Evolutionary conservation across 2,888 invertebrate species (phyloP).

Genomic region (Caenorhabditis imperialis): DNA sequence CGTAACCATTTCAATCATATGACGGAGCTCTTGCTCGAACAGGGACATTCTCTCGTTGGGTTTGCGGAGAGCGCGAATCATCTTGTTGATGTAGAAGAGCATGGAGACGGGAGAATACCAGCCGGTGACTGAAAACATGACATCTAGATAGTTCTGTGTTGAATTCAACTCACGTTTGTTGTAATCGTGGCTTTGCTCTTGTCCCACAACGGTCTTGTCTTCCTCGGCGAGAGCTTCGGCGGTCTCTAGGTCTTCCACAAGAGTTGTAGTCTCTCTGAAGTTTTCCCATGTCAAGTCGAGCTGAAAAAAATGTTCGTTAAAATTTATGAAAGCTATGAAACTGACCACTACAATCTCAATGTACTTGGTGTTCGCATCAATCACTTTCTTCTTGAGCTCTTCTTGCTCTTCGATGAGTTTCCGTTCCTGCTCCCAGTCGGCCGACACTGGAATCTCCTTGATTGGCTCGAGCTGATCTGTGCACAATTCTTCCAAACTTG

Average conservation of each 20-base stretch:
- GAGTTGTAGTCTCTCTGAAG: not conserved
- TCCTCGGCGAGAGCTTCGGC: conserved; percentile 6
- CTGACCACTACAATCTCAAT: conserved; percentile 35
- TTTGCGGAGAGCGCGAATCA: conserved; percentile 40
- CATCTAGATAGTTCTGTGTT: not conserved
- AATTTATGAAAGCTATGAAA: not conserved
- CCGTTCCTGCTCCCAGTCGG: conserved; percentile 10
- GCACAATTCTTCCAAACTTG: conserved; percentile 1
- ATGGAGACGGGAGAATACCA: conserved; percentile 35
- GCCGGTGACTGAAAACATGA: conserved; percentile 24
- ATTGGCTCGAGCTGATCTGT: not conserved
- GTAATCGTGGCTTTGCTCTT: conserved; percentile 18
- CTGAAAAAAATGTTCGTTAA: conserved; percentile 8
- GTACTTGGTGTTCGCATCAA: not conserved
- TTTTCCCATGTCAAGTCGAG: conserved; percentile 16
- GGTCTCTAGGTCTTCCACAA: conserved; percentile 11
- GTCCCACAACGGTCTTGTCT: conserved; percentile 11
- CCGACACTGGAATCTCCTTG: not conserved
- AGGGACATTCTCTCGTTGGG: conserved; percentile 13
- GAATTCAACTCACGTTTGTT: conserved; percentile 6
- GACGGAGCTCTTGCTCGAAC: conserved; percentile 21
- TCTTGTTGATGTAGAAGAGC: conserved; percentile 33
- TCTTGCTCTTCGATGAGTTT: not conserved
- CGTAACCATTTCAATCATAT: conserved; percentile 15
- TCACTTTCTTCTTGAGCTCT: not conserved